Percentiles rank a stretch among this genome's conserved stretches.
phyloP scores from a whole-genome alignment of 2,888 invertebrate species.

The Callyntrura sp. region DNA sequence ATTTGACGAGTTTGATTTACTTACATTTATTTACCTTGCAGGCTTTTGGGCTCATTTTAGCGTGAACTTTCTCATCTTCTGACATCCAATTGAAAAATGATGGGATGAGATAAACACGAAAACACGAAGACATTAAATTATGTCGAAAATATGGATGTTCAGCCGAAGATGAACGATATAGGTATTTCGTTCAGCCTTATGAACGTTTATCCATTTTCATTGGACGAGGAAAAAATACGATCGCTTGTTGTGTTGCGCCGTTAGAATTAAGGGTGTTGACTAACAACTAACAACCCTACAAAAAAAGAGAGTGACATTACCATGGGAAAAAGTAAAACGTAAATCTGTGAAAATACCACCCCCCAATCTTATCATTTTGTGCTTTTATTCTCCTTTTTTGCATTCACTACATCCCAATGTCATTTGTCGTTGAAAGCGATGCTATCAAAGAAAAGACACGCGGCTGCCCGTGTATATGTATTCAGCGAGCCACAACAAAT shows the following conservation, averaged over 20 bases:
- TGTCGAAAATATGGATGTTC: no score
- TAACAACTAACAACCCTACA: background rate
- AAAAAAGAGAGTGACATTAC: background rate
- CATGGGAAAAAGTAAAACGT: background rate
- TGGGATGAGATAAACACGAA: no score
- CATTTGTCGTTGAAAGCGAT: background rate
- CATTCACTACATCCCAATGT: conserved; percentile 42
- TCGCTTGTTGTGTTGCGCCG: conserved; percentile 1
- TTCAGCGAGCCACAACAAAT: background rate
- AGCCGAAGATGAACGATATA: no score
- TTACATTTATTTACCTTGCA: no score
- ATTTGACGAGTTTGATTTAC: no score
- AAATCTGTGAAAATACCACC: conserved; percentile 41
- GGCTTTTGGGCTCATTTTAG: no score
- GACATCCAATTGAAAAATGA: no score
- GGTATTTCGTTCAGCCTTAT: no score
- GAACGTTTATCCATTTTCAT: no score
- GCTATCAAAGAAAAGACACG: conserved; percentile 60
- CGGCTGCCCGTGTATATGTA: conserved; percentile 48
- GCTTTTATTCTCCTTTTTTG: background rate
- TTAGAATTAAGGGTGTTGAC: background rate
- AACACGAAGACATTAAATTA: no score
- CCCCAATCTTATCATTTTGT: conserved; percentile 47
- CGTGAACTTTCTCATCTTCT: no score
- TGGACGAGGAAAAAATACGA: background rate